Evolutionary conservation across 2,113 vertebrate genomes (phyloP).

Genomic region (Grantiella picta): DNA sequence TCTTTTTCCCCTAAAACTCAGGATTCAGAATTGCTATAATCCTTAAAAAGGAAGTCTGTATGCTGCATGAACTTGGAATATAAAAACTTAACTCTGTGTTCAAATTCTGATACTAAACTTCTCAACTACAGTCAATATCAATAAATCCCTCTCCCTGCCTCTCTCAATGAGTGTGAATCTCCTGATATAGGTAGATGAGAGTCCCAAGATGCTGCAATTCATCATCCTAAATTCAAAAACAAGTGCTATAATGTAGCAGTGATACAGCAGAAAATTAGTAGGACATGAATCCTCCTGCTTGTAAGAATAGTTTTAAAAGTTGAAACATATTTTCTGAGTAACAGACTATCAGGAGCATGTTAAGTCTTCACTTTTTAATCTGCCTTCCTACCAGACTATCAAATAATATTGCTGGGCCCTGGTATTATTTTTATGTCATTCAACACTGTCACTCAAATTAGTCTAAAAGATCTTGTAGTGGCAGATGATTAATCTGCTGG

Average conservation of each 20-base stretch:
- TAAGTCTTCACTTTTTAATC: background rate
- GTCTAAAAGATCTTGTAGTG: background rate
- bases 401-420: background rate
- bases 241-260: background rate
- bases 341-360: background rate
- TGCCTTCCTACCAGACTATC: background rate
- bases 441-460: background rate
- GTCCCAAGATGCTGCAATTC: background rate
- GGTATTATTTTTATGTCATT: background rate
- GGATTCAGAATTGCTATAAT: background rate
- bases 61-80: background rate
- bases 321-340: background rate
- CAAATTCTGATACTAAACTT: background rate
- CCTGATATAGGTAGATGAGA: background rate
- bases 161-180: background rate
- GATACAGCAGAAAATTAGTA: background rate
- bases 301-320: background rate
- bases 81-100: background rate
- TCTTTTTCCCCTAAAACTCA: background rate
- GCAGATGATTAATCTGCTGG: background rate
- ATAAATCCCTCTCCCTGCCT: background rate
- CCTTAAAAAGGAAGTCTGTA: background rate
- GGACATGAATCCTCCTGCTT: background rate
- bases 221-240: background rate
- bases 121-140: background rate